phyloP scores from a whole-genome alignment of 2,113 vertebrate genomes.

The Syrmaticus mikado region DNA sequence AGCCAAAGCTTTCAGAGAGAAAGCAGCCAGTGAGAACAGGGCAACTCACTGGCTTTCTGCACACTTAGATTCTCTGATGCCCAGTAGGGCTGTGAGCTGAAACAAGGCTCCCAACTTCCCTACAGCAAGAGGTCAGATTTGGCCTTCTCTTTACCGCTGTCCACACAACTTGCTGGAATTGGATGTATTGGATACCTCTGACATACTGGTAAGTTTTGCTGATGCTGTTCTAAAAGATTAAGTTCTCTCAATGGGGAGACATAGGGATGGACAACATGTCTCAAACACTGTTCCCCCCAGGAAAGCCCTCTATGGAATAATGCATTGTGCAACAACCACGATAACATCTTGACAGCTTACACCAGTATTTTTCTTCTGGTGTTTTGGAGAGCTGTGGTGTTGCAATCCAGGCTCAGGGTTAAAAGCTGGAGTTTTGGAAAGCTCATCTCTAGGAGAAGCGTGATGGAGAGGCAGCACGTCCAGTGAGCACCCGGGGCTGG shows the following conservation, averaged over 20 bases:
- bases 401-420: conserved; percentile 55
- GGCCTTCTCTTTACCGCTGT: not conserved
- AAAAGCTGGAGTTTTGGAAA: conserved; percentile 18
- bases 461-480: not conserved
- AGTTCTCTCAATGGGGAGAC: not conserved
- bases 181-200: not conserved
- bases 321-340: not conserved
- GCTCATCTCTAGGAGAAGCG: not conserved
- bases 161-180: rapidly evolving
- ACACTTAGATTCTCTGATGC: rapidly evolving
- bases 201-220: rapidly evolving
- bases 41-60: not conserved
- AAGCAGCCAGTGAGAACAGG: not conserved
- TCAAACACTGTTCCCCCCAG: not conserved
- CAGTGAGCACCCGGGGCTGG: not conserved
- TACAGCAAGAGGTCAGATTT: rapidly evolving
- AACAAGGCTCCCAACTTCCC: not conserved
- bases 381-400: not conserved
- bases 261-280: not conserved
- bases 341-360: not conserved
- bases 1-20: not conserved
- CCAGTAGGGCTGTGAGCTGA: not conserved
- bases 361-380: not conserved
- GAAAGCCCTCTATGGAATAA: not conserved
- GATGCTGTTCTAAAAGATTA: not conserved